Percentiles rank a stretch among this genome's conserved stretches.
phyloP scores from a whole-genome alignment of 2,797 vertebrate genomes.

The Chelon labrosus region DNA sequence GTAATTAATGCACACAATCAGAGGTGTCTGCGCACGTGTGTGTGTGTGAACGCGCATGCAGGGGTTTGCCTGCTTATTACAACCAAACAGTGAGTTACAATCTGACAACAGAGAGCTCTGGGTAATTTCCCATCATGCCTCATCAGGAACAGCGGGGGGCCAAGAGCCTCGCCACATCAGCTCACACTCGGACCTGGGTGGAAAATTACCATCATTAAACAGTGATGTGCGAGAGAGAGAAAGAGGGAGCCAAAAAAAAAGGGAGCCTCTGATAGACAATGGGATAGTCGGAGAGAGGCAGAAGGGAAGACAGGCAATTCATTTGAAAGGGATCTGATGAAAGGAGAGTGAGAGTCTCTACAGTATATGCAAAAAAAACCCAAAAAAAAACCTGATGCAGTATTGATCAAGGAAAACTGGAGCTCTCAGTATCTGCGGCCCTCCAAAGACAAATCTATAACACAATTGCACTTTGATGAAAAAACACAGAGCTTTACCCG shows the following conservation, averaged over 20 bases:
- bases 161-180: constrained; percentile 97
- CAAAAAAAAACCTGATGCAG: constrained; percentile 40
- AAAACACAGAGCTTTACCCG: constrained; percentile 23
- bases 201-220: constrained; percentile 98
- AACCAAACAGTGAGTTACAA: constrained; percentile 97
- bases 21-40: constrained; percentile 77
- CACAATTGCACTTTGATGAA: constrained; percentile 39
- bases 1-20: constrained; percentile 97
- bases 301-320: constrained; percentile 40
- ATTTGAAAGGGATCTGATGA: constrained; percentile 42
- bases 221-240: constrained; percentile 71
- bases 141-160: constrained; percentile 97
- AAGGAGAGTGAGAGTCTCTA: constrained; percentile 33
- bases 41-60: constrained; percentile 57
- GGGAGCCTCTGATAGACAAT: constrained; percentile 66
- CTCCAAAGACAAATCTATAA: constrained; percentile 65
- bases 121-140: constrained; percentile 99
- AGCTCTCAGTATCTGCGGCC: constrained; percentile 17
- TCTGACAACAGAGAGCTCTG: constrained; percentile 95
- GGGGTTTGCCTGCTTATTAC: constrained; percentile 97
- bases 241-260: constrained; percentile 64
- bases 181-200: constrained; percentile 99
- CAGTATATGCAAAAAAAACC: constrained; percentile 43
- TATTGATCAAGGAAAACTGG: constrained; percentile 60
- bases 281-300: constrained; percentile 46